Base-by-base conservation (phyloP, 2,888 invertebrate species). In the Unio delphinus region DNA sequence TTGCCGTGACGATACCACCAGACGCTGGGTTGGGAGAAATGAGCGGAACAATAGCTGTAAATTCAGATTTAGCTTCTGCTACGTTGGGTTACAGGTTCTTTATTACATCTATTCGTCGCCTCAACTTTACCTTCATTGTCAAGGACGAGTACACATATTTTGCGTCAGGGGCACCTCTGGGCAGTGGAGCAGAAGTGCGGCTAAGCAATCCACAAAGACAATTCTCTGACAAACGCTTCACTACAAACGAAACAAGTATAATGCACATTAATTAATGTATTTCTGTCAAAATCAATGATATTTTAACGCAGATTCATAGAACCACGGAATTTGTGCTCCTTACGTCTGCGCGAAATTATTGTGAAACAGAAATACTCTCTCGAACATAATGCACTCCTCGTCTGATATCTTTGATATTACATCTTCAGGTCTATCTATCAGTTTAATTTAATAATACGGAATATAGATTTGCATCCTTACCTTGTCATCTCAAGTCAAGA, bases 111-210 rank as follows among this genome's bases (percentile, higher is more conserved):
- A 34, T 68, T 15, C 65, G 67, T 61, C 61, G 65, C n/a, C 18
- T 78, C 23, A 75, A 79, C 58, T 54, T 83, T 23, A 78, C 74
- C 8, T 71, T 83, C 28, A 63, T 64, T 15, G 75, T 83, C 3
- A 81, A 83, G 64, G 83, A 83, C 68, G 83, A 83, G 62, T 83
- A 78, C 64, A 83, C 83, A 0, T 83, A 83, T 63, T 83, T 83
- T 72, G 80, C 76, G n/a, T 68, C 70, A 20, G 78, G 70, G 34
- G 65, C 69, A 58, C 83, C 83, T 23, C 63, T 80, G 15, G 72
- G 83, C 18, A 65, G 68, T 20, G 74, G 73, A 54, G 83, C 81
- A 17, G 72, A 65, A 34, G 73, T 83, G 8, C 69, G 67, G 15
- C 66, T 83, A 30, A 59, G 61, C 15, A 81, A 79, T 68, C 72